Base-by-base conservation (phyloP, 2,113 vertebrate species). In the Setophaga petechia region DNA sequence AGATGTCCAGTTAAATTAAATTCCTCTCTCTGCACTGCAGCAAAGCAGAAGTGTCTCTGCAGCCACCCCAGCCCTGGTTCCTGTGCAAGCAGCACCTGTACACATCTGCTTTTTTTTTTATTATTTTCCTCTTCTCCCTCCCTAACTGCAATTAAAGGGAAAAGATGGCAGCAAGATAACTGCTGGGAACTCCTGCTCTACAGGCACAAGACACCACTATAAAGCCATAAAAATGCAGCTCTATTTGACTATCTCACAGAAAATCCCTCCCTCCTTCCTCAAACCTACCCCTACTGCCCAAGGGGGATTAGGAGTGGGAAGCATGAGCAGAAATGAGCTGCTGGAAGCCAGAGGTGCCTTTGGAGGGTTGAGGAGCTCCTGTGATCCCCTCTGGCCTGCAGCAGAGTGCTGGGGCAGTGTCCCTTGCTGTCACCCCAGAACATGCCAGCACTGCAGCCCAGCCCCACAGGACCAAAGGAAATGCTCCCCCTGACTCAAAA, bases 201-300 rank as follows among this genome's bases (percentile, higher is more conserved):
- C 24, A 41, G 65, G 46, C 74, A 68, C 77, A 65, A 37, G 54
- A 49, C 76, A 90, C 28, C 58, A 75, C 49, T 15, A 72, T 72
- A 88, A 96, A 90, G 44, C 61, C 88, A 95, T 84, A 55, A 83
- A 94, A 73, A 44, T 7, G 30, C 1, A 21, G 5, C 59, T 41
- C 30, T 77, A 21, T 85, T 66, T 90, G 59, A 57, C 92, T 80
- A 80, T 95, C 82, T 80, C 90, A 72, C 61, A 75, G 69, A 65
- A 63, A 71, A 89, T 3, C 41, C 12, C 72, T 24, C 78, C 46
- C 37, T 71, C 84, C 79, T 92, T 94, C 92, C 90, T 83, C 35
- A 1, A 71, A 25, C 12, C 21, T 12, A 39, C 30, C 0, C 0
- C 54, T 51, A 12, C 87, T 67, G 65, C 59, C 68, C 81, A 35